Conservation (phyloP, 2,113 vertebrate genomes). For the Petaurus breviceps region DNA sequence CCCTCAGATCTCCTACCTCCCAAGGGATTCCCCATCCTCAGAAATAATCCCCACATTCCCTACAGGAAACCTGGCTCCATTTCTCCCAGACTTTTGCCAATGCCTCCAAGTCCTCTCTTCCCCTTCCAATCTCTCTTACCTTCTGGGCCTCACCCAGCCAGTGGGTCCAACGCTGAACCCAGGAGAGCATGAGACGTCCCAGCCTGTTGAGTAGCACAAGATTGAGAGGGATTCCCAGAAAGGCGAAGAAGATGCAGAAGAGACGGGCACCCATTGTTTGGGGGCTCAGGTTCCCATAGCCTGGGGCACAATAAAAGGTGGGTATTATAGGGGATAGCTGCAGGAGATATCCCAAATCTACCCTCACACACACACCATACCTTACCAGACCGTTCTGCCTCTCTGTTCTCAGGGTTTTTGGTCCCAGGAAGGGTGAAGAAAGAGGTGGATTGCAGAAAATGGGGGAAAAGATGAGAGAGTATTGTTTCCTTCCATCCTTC, state of each 20-base stretch:
- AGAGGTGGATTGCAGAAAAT: not conserved
- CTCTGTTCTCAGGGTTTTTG: not conserved
- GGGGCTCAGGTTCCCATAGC: slow-evolving; percentile 93
- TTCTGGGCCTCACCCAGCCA: slow-evolving; percentile 67
- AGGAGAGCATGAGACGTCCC: slow-evolving; percentile 89
- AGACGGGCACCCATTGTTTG: slow-evolving; percentile 85
- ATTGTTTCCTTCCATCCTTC: not conserved
- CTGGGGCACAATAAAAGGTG: slow-evolving; percentile 76
- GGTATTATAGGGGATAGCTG: not conserved
- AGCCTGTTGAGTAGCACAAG: slow-evolving; percentile 91
- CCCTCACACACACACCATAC: too few relatives aligned
- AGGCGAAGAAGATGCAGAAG: slow-evolving; percentile 93
- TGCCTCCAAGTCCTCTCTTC: accelerated
- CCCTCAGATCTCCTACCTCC: not conserved
- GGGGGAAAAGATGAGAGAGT: not conserved
- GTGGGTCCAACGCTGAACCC: slow-evolving; percentile 70
- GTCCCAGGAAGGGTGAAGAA: not conserved
- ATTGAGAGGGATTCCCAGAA: slow-evolving; percentile 94
- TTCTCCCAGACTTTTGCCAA: not conserved
- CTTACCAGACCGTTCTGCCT: not conserved
- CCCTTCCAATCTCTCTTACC: slow-evolving; percentile 66
- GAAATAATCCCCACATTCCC: not conserved
- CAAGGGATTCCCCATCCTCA: accelerated
- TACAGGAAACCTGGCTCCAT: too few relatives aligned
- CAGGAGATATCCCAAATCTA: not conserved